Base-by-base conservation (phyloP, 2,888 invertebrate genomes). In the Cosmorhoe ocellata region DNA sequence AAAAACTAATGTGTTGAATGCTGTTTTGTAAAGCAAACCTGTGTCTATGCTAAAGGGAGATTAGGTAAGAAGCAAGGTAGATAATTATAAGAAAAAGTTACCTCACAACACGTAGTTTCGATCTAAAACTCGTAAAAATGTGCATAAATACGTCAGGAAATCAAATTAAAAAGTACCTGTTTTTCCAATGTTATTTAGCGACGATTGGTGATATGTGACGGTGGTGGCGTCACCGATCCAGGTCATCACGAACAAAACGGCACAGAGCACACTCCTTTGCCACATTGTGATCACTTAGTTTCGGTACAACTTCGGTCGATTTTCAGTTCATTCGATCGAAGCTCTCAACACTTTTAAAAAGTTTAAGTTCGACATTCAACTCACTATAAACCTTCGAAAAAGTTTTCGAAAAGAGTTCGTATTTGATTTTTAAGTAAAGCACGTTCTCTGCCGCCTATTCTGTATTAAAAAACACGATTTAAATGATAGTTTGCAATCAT, bases 211-310 rank as follows among this genome's bases (percentile, higher is more conserved):
- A 59, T 76, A 84, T 42, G 57, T 59, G 51, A 81, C 84, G 0
- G 87, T 81, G 44, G 76, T 75, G 18, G 83, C 79, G 48, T 78
- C 71, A 9, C 74, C 81, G 26, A 87, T 76, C 73, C 81, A 88
- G 47, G 75, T 71, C 74, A 83, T 73, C 66, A 85, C 59, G 18
- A 88, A 58, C 46, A 87, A 34, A 24, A 79, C 58, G 27, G 73
- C 67, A 45, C 76, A 77, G 51, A 84, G 24, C 28, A 74, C 51
- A 49, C 77, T 74, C 41, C 67, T 71, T 68, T 77, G 76, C 64
- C 72, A 75, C 88, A 88, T 87, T 69, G 69, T 75, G 32, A 34
- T 58, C 56, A 62, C 51, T 63, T 56, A 47, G 39, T 46, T 42
- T 34, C 33, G 42, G 54, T 46, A 54, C 44, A 47, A 47, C 39